Conservation (phyloP, 2,888 invertebrate species). For the Dasypogon diadema region DNA sequence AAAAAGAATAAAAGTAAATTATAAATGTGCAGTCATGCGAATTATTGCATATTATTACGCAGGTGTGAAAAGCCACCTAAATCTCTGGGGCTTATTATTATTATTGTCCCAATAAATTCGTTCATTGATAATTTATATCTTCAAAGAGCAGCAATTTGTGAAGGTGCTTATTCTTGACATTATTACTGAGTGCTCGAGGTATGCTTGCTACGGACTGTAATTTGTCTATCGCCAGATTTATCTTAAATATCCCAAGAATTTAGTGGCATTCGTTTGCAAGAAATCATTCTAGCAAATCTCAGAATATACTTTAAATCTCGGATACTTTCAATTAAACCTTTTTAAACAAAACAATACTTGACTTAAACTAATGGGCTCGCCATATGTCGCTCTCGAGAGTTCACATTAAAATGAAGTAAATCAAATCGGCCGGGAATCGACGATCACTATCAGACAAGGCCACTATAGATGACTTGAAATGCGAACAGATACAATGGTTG, state of each 20-base stretch:
- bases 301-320: conserved; percentile 8
- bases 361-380: conserved; percentile 30
- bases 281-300: background rate
- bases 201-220: background rate
- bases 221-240: conserved; percentile 32
- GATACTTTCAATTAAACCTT: conserved; percentile 23
- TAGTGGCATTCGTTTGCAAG: background rate
- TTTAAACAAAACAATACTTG: conserved; percentile 21
- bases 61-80: no score
- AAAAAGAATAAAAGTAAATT: no score
- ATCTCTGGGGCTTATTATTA: no score
- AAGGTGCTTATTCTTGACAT: conserved; percentile 34
- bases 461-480: background rate
- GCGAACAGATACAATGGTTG: background rate
- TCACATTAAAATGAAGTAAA: conserved; percentile 11
- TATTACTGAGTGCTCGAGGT: background rate
- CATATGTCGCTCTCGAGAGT: background rate
- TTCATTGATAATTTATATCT: no score
- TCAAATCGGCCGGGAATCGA: conserved; percentile 19
- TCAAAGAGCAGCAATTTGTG: no score
- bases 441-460: conserved; percentile 36
- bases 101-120: no score
- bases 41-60: no score
- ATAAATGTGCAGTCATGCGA: no score
- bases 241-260: background rate